Evolutionary conservation across 2,888 invertebrate species (phyloP), one percentile per base, ranked within the genome.

Genomic region (Trachelus iudaicus): DNA sequence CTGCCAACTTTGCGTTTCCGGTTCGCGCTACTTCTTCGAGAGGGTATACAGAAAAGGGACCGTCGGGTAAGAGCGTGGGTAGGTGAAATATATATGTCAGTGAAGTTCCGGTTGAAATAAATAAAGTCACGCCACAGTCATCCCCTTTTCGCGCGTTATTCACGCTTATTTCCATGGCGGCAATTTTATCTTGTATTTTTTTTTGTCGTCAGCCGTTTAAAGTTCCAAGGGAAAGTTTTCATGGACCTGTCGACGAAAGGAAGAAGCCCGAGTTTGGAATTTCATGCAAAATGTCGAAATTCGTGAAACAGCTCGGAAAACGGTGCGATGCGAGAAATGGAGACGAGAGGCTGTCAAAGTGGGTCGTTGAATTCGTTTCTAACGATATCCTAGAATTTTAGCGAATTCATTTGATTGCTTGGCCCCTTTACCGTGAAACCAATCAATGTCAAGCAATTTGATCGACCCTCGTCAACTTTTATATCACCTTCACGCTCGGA

Each of bases 31-130:
- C 85, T 85, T 85, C 85, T 85, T 86, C 86, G 84, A 83, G 85
- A 83, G 84, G 23, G 30, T 40, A 69, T 30, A 69, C 13, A 11
- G 69, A 33, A 30, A 3, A 33, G 69, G 30, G 13, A 4, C 30
- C 84, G 86, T 83, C 85, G 85, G 85, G 83, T 82, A 82, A 81
- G 77, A 84, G 84, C 82, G 84, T 79, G 81, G 76, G 85, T 83
- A 84, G 88, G 89, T 87, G 86, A 91, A 89, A 91, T 91, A 91
- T 91, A 91, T 91, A 91, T 91, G 90, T 90, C 88, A 89, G 89
- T 90, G 87, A 88, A 90, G 89, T 91, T 91, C 91, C 91, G 91
- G 84, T 91, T 88, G 90, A 91, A 89, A 91, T 91, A 91, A 91
- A 91, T 91, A 91, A 91, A 91, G 90, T 90, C 91, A 90, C 90